Percentiles rank a stretch among this genome's conserved stretches.
Evolutionary conservation across 2,888 invertebrate genomes (phyloP).

Genomic region (Nasonia oneida): DNA sequence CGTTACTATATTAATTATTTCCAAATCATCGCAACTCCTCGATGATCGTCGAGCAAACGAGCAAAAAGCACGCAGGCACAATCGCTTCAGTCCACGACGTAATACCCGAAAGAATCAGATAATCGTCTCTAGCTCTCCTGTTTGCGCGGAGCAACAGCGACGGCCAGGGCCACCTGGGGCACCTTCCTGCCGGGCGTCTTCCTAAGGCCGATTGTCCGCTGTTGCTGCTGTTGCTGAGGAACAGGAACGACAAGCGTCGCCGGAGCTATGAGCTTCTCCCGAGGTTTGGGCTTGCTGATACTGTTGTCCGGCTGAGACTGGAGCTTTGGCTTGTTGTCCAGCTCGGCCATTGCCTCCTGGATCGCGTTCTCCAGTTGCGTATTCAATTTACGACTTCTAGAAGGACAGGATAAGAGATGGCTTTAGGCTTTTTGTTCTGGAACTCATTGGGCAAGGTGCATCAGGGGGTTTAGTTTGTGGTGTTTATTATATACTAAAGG

Average conservation of each 20-base stretch:
- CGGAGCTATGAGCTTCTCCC: constrained; percentile 55
- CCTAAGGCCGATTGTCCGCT: constrained; percentile 52
- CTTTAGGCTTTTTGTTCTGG: constrained; percentile 17
- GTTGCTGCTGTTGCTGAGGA: constrained; percentile 35
- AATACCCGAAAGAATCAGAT: not conserved
- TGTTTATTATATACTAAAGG: not conserved
- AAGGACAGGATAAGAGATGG: constrained; percentile 68
- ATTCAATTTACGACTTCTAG: constrained; percentile 96
- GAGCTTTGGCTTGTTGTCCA: constrained; percentile 83
- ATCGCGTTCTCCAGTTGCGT: constrained; percentile 94
- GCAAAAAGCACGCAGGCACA: not conserved
- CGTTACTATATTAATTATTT: not conserved
- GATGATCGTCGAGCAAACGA: not conserved
- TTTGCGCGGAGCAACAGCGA: constrained; percentile 35
- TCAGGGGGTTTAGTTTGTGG: not conserved
- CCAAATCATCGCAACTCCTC: not conserved
- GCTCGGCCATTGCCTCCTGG: constrained; percentile 94
- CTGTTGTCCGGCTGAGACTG: constrained; percentile 26
- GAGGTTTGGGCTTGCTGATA: constrained; percentile 38
- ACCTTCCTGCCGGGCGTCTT: constrained; percentile 62
- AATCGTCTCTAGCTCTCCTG: constrained; percentile 40
- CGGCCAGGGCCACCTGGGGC: constrained; percentile 51
- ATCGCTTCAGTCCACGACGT: not conserved
- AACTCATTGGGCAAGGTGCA: not conserved
- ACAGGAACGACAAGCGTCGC: not conserved